Percentiles rank a stretch among this genome's conserved stretches.
Evolutionary conservation across 2,888 invertebrate genomes (phyloP).

Genomic region (Trypoxylon attenuatum): DNA sequence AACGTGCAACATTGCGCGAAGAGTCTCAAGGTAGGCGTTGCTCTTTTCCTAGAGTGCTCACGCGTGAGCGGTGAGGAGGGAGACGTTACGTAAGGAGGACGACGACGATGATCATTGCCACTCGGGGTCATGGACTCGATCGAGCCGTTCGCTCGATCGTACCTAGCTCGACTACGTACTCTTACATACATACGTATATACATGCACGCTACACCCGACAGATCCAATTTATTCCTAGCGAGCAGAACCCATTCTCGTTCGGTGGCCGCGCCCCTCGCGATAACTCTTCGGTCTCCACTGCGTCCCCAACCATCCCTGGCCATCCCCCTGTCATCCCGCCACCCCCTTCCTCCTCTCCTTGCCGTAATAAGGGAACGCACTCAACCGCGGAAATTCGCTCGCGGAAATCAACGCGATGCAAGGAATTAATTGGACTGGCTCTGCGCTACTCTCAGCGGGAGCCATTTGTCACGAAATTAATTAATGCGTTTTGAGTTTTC

Average conservation of each 20-base stretch:
- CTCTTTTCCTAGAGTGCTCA: slow-evolving; percentile 25
- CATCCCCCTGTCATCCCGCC: background rate
- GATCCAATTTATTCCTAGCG: slow-evolving; percentile 40
- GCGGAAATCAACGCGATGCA: slow-evolving; percentile 32
- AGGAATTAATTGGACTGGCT: slow-evolving; percentile 39
- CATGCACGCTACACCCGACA: no score
- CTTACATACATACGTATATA: no score
- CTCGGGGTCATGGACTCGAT: slow-evolving; percentile 30
- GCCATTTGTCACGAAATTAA: slow-evolving; percentile 40
- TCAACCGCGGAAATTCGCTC: slow-evolving; percentile 27
- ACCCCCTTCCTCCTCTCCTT: background rate
- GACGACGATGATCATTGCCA: slow-evolving; percentile 12
- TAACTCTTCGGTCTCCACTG: no score
- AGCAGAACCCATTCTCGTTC: slow-evolving; percentile 34
- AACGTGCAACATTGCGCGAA: slow-evolving; percentile 25
- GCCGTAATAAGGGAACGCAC: slow-evolving; percentile 27
- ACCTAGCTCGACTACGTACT: no score
- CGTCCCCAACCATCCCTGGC: background rate
- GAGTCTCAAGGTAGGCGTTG: slow-evolving; percentile 14
- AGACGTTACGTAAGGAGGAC: slow-evolving; percentile 38
- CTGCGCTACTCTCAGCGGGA: slow-evolving; percentile 25
- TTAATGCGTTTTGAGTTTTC: slow-evolving; percentile 21
- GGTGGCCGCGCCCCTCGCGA: background rate
- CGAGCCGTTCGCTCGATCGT: slow-evolving; percentile 28
- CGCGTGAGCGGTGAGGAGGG: background rate